Evolutionary conservation across 2,113 vertebrate species (phyloP).

Genomic region (Micromys minutus): DNA sequence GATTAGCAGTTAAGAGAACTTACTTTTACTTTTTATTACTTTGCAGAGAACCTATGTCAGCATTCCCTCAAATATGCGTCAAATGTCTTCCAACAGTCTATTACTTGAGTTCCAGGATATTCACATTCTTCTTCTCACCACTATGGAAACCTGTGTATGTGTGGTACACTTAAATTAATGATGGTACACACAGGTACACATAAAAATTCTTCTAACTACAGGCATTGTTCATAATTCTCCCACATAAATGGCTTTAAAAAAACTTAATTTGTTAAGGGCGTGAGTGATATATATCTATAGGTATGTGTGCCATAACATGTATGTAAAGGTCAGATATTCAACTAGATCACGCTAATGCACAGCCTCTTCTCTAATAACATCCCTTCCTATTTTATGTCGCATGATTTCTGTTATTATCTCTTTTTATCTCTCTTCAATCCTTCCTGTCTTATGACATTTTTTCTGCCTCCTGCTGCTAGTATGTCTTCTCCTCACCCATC

Average conservation of each 20-base stretch:
- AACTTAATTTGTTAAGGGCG: background rate
- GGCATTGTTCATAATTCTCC: background rate
- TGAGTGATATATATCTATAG: background rate
- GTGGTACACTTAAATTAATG: background rate
- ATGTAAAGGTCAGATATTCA: background rate
- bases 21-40: no score
- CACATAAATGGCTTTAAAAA: background rate
- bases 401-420: background rate
- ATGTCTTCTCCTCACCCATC: no score
- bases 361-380: background rate
- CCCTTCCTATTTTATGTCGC: background rate
- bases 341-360: accelerated
- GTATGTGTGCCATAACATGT: background rate
- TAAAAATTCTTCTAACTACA: background rate
- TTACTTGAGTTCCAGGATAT: background rate
- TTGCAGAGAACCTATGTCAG: background rate
- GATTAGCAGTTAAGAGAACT: background rate
- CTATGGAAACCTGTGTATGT: background rate
- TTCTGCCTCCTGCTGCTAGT: background rate
- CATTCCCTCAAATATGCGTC: background rate
- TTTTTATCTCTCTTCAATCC: no score
- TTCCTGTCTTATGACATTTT: background rate
- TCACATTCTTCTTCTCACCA: background rate
- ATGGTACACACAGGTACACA: background rate
- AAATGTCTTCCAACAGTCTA: no score